A percentile compares a stretch with the other conserved stretches of the same genome.
These are phyloP conservation scores for Drosophila hawaiiensis DNA, from an alignment of 2,888 invertebrate species.

Conservation along the genomic window DNA sequence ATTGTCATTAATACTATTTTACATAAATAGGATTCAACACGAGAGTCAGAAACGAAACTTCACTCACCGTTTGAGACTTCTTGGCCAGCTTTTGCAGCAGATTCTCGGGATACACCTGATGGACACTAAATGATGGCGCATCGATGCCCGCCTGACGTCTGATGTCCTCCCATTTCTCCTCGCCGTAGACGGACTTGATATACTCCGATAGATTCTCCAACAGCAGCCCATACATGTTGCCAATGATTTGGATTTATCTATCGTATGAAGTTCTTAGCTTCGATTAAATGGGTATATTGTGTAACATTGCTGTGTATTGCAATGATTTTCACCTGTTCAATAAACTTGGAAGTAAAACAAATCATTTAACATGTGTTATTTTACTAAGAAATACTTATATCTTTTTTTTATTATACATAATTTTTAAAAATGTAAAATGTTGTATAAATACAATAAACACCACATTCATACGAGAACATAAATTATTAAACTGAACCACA, in stretches of 20 bases:
- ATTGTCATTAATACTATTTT: background rate
- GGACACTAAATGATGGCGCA: slow-evolving; percentile 94
- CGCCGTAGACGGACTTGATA: slow-evolving; percentile 96
- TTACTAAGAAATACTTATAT: too few relatives aligned
- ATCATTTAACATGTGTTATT: background rate
- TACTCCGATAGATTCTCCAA: slow-evolving; percentile 97
- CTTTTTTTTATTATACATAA: background rate
- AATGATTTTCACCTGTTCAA: slow-evolving; percentile 12
- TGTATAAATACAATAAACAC: background rate
- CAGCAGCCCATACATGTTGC: slow-evolving; percentile 96
- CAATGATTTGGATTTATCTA: slow-evolving; percentile 2
- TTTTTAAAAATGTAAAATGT: background rate
- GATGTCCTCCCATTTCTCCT: slow-evolving; percentile 97
- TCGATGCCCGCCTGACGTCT: slow-evolving; percentile 94
- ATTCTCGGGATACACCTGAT: slow-evolving; percentile 97
- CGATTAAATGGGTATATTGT: slow-evolving; percentile 9
- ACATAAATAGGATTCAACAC: too few relatives aligned
- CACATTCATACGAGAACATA: too few relatives aligned
- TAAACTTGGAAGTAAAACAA: background rate
- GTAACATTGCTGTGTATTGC: slow-evolving; percentile 13
- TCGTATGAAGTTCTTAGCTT: background rate
- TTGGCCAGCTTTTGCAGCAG: slow-evolving; percentile 93
- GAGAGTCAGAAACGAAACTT: background rate
- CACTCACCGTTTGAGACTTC: slow-evolving; percentile 92
- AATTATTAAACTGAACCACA: background rate